A percentile compares a stretch with the other conserved stretches of the same genome.
Evolutionary conservation across 1,140 invertebrate genomes (phyloP).

Genomic region (Zaprionus taronus): DNA sequence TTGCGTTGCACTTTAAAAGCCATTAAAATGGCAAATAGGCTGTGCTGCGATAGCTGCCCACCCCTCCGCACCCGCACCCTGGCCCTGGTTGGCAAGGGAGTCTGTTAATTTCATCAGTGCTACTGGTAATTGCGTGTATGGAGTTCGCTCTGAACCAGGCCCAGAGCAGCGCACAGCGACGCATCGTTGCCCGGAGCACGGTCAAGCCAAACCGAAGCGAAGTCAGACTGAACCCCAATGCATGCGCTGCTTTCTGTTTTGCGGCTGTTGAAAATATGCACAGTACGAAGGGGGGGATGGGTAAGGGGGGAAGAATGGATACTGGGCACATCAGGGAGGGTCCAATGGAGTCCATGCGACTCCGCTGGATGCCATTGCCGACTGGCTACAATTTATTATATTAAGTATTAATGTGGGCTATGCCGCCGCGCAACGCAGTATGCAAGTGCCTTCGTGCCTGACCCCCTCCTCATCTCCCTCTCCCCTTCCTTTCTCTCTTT

Average conservation of each 20-base stretch:
- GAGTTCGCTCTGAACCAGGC: constrained; percentile 43
- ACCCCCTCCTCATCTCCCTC: neutral
- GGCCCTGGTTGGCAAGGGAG: constrained; percentile 8
- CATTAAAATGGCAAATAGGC: constrained; percentile 76
- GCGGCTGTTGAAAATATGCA: constrained; percentile 57
- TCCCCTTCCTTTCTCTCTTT: neutral
- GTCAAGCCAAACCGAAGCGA: constrained; percentile 30
- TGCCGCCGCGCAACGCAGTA: constrained; percentile 21
- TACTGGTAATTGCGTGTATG: constrained; percentile 78
- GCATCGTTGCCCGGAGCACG: neutral
- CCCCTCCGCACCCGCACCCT: neutral
- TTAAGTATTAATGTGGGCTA: constrained; percentile 79
- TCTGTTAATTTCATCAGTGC: constrained; percentile 81
- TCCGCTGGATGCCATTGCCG: constrained; percentile 63
- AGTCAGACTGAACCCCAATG: constrained; percentile 33
- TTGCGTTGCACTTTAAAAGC: constrained; percentile 74
- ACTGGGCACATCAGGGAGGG: neutral
- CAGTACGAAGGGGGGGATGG: constrained; percentile 6
- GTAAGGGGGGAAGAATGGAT: neutral
- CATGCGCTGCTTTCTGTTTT: constrained; percentile 47
- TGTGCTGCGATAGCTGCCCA: constrained; percentile 8
- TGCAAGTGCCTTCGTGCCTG: constrained; percentile 13
- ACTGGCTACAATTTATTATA: constrained; percentile 83
- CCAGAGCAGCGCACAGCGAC: neutral
- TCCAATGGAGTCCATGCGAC: neutral